phyloP scores from a whole-genome alignment of 2,113 vertebrate species.

The Pedetes capensis region DNA sequence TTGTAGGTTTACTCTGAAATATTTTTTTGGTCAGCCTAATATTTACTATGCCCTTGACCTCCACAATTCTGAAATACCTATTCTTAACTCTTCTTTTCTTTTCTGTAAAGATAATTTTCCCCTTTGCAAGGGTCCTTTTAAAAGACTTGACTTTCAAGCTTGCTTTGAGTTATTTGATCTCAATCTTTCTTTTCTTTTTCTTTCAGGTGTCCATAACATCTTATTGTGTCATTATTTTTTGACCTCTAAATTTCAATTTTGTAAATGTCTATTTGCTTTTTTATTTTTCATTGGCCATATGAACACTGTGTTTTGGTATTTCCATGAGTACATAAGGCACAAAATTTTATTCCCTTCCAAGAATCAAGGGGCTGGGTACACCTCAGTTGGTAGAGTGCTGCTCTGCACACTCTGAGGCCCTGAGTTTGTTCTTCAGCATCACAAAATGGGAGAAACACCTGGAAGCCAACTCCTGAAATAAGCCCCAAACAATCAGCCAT shows the following conservation, averaged over 20 bases:
- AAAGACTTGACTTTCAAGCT: neutral
- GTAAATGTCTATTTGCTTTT: neutral
- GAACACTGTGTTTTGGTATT: neutral
- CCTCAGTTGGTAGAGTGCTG: no score
- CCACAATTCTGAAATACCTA: neutral
- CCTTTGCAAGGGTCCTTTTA: neutral
- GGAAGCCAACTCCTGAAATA: no score
- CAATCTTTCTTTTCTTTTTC: neutral
- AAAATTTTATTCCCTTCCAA: neutral
- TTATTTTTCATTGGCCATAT: conserved; percentile 4
- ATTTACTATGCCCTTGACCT: neutral
- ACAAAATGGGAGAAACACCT: no score
- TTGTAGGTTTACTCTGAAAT: neutral
- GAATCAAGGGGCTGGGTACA: no score
- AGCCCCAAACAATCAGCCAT: no score
- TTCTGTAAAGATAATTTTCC: neutral
- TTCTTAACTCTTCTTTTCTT: neutral
- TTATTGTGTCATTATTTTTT: conserved; percentile 11
- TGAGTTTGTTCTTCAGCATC: no score
- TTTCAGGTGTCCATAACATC: neutral
- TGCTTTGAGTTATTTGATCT: neutral
- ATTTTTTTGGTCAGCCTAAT: neutral
- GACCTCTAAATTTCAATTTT: neutral
- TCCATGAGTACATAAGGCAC: neutral
- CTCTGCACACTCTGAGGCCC: no score